Percentiles rank a stretch among this genome's conserved stretches.
Conservation (phyloP, 92 coral and sea anemone species). For the Porites evermanni region DNA sequence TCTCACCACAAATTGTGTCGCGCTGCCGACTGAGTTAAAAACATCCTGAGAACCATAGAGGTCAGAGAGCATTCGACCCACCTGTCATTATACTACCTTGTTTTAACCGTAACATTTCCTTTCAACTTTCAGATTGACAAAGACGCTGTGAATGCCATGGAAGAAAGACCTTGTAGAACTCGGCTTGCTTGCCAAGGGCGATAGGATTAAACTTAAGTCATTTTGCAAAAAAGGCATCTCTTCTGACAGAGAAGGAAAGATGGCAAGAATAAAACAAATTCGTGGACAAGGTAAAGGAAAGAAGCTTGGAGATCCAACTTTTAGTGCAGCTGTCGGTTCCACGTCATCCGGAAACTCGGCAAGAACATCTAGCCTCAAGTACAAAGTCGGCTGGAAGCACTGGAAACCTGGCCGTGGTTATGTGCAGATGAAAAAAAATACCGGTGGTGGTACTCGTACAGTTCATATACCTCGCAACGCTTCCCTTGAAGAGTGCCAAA, state of each 20-base stretch:
- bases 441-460: no score
- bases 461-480: no score
- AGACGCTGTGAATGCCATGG: slow-evolving; percentile 47
- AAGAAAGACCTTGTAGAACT: slow-evolving; percentile 45
- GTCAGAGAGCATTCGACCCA: no score
- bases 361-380: background rate
- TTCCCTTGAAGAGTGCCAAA: no score
- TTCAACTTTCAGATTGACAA: slow-evolving; percentile 39
- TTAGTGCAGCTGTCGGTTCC: background rate
- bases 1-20: no score
- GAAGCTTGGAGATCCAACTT: background rate
- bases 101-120: background rate
- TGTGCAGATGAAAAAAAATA: no score
- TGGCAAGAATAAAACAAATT: slow-evolving; percentile 24
- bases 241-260: slow-evolving; percentile 22
- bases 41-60: no score
- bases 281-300: slow-evolving; percentile 18
- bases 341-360: background rate
- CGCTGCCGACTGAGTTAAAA: no score
- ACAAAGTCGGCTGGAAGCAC: background rate
- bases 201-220: slow-evolving; percentile 40
- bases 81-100: background rate
- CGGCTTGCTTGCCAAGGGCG: slow-evolving; percentile 51
- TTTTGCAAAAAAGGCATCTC: slow-evolving; percentile 18
- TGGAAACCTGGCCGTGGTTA: background rate